These are phyloP conservation scores for Catocala fraxini DNA, from an alignment of 2,888 invertebrate species.

Conservation along the genomic window DNA sequence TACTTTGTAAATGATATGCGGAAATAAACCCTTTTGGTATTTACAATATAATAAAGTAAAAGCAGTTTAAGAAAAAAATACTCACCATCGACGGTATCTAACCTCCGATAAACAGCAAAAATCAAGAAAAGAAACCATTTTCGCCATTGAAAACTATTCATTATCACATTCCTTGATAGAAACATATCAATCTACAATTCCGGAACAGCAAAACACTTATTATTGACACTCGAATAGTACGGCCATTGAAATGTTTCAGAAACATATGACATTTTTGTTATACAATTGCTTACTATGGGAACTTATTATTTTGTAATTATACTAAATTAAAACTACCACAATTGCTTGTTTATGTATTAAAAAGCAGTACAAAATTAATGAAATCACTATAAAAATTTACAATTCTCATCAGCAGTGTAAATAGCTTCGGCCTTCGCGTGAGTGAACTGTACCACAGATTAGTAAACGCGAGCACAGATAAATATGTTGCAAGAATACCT, in stretches of 20 bases:
- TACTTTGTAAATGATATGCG: neutral
- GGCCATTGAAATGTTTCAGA: slow-evolving; percentile 72
- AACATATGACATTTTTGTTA: slow-evolving; percentile 68
- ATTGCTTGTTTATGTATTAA: slow-evolving; percentile 3
- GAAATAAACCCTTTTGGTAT: slow-evolving; percentile 26
- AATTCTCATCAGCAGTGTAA: slow-evolving; percentile 25
- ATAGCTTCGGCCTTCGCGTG: slow-evolving; percentile 43
- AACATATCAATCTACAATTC: slow-evolving; percentile 71
- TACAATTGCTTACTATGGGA: slow-evolving; percentile 16
- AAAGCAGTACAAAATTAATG: slow-evolving; percentile 15
- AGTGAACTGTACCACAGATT: slow-evolving; percentile 17
- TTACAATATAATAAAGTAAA: slow-evolving; percentile 25
- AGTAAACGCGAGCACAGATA: slow-evolving; percentile 1
- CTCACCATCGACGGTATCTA: slow-evolving; percentile 75
- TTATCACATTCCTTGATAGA: slow-evolving; percentile 67
- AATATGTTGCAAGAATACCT: neutral
- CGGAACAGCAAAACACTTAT: slow-evolving; percentile 68
- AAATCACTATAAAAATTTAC: slow-evolving; percentile 16
- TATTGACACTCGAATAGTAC: slow-evolving; percentile 72
- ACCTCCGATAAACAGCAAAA: slow-evolving; percentile 63
- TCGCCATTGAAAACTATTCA: slow-evolving; percentile 70
- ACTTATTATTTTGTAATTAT: slow-evolving; percentile 9
- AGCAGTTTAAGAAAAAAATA: slow-evolving; percentile 44
- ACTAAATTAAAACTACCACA: slow-evolving; percentile 13
- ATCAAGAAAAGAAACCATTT: slow-evolving; percentile 74